Evolutionary conservation across 2,797 vertebrate genomes (phyloP).

Genomic region (Eospalax fontanierii): DNA sequence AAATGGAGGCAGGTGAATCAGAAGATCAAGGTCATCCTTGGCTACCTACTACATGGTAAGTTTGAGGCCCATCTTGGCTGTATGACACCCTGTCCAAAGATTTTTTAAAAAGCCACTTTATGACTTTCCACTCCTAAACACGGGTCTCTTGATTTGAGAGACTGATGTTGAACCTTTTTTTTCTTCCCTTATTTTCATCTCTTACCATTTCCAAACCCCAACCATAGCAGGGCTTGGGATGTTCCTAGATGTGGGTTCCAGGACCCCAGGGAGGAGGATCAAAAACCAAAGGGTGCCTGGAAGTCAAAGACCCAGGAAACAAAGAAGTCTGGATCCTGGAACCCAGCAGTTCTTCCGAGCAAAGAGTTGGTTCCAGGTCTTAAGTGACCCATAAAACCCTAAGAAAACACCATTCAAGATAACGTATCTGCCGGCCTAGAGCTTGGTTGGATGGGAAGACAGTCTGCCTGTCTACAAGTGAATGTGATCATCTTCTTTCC

Average conservation of each 20-base stretch:
- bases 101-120: background rate
- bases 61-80: background rate
- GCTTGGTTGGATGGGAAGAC: background rate
- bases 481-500: conserved; percentile 4
- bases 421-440: background rate
- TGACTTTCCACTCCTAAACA: background rate
- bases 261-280: background rate
- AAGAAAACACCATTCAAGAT: background rate
- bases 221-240: background rate
- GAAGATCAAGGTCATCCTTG: background rate
- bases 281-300: background rate
- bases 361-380: background rate
- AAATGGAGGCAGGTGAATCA: too few relatives aligned
- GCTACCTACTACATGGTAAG: too few relatives aligned
- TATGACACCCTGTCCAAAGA: background rate
- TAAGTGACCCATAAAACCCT: background rate
- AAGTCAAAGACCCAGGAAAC: background rate
- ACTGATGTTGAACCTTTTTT: background rate
- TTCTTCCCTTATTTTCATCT: background rate
- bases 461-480: background rate
- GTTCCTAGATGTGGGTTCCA: background rate
- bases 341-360: conserved; percentile 1
- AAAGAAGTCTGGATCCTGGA: background rate
- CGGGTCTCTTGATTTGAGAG: background rate
- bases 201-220: background rate